Conservation (phyloP, 2,797 vertebrate species). For the Oryzias sinensis region DNA sequence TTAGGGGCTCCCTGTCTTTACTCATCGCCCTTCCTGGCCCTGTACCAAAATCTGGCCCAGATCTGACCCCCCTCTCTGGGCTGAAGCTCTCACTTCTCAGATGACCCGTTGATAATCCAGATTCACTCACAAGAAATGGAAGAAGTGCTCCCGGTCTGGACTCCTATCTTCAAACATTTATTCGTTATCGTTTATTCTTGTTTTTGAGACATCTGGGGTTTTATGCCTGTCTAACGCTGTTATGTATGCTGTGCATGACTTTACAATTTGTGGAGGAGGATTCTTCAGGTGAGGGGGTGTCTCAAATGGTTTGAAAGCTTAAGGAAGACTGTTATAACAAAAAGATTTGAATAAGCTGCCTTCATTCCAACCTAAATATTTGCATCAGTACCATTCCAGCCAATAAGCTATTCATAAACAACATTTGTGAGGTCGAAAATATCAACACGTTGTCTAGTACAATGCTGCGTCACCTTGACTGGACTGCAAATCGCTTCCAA, state of each 20-base stretch:
- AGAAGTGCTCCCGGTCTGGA: conserved; percentile 38
- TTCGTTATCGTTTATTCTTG: conserved; percentile 6
- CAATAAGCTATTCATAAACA: conserved; percentile 62
- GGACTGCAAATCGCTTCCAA: conserved; percentile 25
- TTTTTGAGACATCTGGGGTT: conserved; percentile 23
- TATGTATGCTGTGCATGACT: conserved; percentile 31
- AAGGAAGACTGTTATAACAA: conserved; percentile 43
- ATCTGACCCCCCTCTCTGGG: conserved; percentile 40
- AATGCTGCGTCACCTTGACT: conserved; percentile 30
- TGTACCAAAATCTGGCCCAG: conserved; percentile 38
- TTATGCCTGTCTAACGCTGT: conserved; percentile 24
- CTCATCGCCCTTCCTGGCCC: conserved; percentile 58
- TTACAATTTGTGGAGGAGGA: conserved; percentile 43
- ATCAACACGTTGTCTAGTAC: conserved; percentile 54
- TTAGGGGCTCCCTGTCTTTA: conserved; percentile 51
- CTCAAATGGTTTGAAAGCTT: conserved; percentile 41
- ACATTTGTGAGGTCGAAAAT: conserved; percentile 43
- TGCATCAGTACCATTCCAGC: conserved; percentile 36
- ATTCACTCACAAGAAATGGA: conserved; percentile 32
- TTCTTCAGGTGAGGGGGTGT: conserved; percentile 54
- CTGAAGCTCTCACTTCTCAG: conserved; percentile 47
- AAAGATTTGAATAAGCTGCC: conserved; percentile 33
- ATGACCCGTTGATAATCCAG: conserved; percentile 42
- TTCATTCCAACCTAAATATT: conserved; percentile 31
- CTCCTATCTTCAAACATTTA: conserved; percentile 54